Base-by-base conservation (phyloP, 1,140 invertebrate genomes). In the Euwallacea fornicatus region DNA sequence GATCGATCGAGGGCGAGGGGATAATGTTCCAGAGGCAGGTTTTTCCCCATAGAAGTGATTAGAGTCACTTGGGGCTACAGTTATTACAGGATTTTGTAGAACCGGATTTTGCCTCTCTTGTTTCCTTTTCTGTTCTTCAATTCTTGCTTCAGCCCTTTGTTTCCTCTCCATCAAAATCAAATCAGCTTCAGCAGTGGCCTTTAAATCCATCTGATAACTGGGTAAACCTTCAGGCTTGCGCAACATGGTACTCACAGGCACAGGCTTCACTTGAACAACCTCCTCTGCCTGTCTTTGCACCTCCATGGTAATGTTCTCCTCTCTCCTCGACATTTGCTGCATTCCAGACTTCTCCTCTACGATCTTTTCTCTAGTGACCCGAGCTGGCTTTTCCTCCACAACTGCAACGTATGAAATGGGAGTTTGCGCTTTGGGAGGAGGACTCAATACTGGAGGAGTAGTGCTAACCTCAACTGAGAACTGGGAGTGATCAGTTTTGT, bases 201-300 rank as follows among this genome's bases (percentile, higher is more conserved):
- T 67, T 15, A 78, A 43, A 55, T 73, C 74, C 33, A 76, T 65
- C 74, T 80, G 79, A 68, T 79, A 80, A 44, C 74, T 73, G 3
- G 79, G 79, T 13, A 80, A 69, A n/a, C 61, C 42, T 55, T 86
- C 84, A 13, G 86, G 82, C 81, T 84, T 86, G 67, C 87, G 85
- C 69, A 88, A 80, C 55, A 83, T 84, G 69, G 84, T 83, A 76
- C 77, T 83, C 58, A 81, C 50, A 41, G 71, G 74, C n/a, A 73
- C 33, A 11, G 77, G 73, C 73, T 78, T 81, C 16, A 76, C 74
- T 7, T 68, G 63, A 21, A 78, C 59, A 6, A 77, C 65, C 69
- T 80, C 71, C 69, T 78, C 76, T 11, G 72, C 68, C 74, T 78
- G 77, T 56, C 76, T 78, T 8, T 50, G 50, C 70, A 76, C 43